Base-by-base conservation (phyloP, 2,888 invertebrate species). In the Phorcus lineatus region DNA sequence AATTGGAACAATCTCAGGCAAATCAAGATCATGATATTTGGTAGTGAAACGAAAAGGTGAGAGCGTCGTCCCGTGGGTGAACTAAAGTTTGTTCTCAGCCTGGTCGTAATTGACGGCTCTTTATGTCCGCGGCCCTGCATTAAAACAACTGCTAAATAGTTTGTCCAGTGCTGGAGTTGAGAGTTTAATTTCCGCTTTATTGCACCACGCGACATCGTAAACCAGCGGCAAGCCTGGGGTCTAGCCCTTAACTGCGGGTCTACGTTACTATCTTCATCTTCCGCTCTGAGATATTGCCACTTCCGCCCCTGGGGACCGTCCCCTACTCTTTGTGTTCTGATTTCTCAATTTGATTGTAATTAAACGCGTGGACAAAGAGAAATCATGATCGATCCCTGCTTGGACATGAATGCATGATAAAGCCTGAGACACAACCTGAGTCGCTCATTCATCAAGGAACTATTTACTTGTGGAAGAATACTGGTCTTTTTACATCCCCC, bases 291-390 rank as follows among this genome's bases (percentile, higher is more conserved):
- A 40, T 36, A 79, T 78, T 47, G 74, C 31, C 31, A 36, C 40
- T 52, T 24, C n/a, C 24, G 17, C 52, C 81, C 81, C 52, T 1
- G 53, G 79, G 79, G 81, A 78, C 57, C 81, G 17, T 54, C 22
- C 78, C 76, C 62, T 81, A 77, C 40, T 76, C 79, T 67, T 70
- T 77, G 77, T 70, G 79, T 79, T 78, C 54, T 81, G 78, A 81
- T 79, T 79, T 76, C 81, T 81, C 81, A 79, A 79, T 81, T 81
- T 55, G 66, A 54, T 67, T 70, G 52, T 81, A 76, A 81, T 81
- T 81, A 79, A 81, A 75, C 79, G 79, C 75, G 67, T 47, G 55
- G 76, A 79, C 81, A 81, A 76, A 40, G 76, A 67, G 78, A 77
- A 79, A 77, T 81, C 62, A 79, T 81, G 81, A 81, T 81, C 78